These are phyloP conservation scores for Pteria penguin DNA, from an alignment of 2,888 invertebrate genomes.

Conservation along the genomic window DNA sequence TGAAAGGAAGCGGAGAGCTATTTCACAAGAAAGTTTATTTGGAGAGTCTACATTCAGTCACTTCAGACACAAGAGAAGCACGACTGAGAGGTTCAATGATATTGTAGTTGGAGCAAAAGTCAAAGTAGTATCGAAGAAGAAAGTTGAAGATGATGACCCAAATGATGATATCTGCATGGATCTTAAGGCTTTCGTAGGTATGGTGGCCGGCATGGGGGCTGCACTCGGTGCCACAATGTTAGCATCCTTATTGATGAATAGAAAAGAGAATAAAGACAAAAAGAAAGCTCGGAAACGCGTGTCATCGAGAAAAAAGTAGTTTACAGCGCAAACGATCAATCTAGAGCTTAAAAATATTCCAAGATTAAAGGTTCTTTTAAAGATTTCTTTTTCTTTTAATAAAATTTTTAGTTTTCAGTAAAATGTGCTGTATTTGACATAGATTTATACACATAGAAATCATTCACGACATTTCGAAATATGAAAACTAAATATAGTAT, in stretches of 20 bases:
- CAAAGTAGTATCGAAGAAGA: background rate
- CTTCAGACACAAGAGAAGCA: background rate
- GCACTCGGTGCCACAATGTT: background rate
- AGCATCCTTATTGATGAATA: background rate
- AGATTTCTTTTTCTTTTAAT: too few relatives aligned
- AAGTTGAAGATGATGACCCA: background rate
- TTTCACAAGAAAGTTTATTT: background rate
- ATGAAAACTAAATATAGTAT: too few relatives aligned
- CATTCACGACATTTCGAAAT: too few relatives aligned
- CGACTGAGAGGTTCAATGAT: background rate
- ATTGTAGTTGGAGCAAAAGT: constrained; percentile 1
- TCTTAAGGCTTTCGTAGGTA: background rate
- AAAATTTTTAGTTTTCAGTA: too few relatives aligned
- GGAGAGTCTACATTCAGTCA: background rate
- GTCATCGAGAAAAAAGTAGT: too few relatives aligned
- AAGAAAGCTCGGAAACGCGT: too few relatives aligned
- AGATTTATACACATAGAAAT: too few relatives aligned
- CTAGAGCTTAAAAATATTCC: too few relatives aligned
- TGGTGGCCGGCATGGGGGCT: background rate
- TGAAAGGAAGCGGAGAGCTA: background rate
- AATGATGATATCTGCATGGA: constrained; percentile 21
- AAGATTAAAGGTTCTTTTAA: too few relatives aligned
- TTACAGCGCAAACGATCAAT: too few relatives aligned
- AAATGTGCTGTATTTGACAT: too few relatives aligned
- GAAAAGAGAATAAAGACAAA: background rate